These are phyloP conservation scores for Tanaodytes sp. DNA, from an alignment of 2,888 invertebrate species.

Conservation along the genomic window DNA sequence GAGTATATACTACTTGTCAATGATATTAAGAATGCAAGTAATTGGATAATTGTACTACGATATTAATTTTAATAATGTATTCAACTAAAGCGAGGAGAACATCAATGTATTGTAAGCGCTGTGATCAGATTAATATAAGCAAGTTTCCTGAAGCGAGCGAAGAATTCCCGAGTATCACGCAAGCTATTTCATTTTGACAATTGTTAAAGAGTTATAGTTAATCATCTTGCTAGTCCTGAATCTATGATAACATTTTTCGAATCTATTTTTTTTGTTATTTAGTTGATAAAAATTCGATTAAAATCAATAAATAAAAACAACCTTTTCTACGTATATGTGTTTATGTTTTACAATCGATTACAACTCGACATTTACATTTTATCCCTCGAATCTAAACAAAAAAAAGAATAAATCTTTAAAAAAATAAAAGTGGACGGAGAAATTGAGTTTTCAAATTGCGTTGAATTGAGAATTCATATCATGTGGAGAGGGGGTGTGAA, in stretches of 20 bases:
- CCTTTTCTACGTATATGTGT: too few relatives aligned
- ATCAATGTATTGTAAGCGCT: constrained; percentile 39
- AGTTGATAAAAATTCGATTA: too few relatives aligned
- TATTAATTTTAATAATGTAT: constrained; percentile 58
- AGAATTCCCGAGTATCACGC: constrained; percentile 22
- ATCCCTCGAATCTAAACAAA: too few relatives aligned
- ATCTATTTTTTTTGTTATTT: neutral
- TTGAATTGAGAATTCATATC: constrained; percentile 16
- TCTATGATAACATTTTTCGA: too few relatives aligned
- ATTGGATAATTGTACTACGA: constrained; percentile 57
- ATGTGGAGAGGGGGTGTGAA: constrained; percentile 3
- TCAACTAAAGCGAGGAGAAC: constrained; percentile 32
- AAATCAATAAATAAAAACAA: too few relatives aligned
- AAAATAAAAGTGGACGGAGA: too few relatives aligned
- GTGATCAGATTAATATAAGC: constrained; percentile 38
- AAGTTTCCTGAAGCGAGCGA: constrained; percentile 14
- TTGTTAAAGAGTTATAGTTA: too few relatives aligned
- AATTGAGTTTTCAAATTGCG: constrained; percentile 10
- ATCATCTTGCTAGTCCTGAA: too few relatives aligned
- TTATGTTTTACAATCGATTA: too few relatives aligned
- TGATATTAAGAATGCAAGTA: constrained; percentile 56
- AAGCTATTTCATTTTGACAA: neutral
- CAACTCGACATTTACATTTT: too few relatives aligned
- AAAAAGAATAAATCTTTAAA: too few relatives aligned
- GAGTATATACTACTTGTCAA: constrained; percentile 60